Conservation (phyloP, 2,113 vertebrate genomes). For the Phylloscopus trochiloides region DNA sequence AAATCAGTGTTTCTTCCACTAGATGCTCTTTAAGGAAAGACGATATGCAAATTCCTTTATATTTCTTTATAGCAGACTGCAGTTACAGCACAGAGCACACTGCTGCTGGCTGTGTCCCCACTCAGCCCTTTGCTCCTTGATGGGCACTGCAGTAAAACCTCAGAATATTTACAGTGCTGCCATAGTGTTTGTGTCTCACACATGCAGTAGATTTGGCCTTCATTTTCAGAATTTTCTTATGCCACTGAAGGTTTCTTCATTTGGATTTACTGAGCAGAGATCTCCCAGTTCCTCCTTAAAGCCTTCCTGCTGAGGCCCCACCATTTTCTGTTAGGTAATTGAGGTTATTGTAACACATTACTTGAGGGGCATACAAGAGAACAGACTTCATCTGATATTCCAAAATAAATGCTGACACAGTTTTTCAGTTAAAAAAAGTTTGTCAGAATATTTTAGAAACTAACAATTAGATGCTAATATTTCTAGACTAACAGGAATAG, state of each 20-base stretch:
- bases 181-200: neutral
- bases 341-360: constrained; percentile 37
- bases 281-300: neutral
- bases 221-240: neutral
- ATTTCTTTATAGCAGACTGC: neutral
- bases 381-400: constrained; percentile 6
- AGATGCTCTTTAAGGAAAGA: neutral
- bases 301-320: neutral
- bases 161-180: neutral
- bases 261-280: neutral
- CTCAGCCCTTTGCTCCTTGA: neutral
- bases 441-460: constrained; percentile 58
- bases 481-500: constrained; percentile 64
- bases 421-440: constrained; percentile 55
- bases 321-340: neutral
- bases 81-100: neutral
- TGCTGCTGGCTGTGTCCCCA: neutral
- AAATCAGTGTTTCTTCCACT: neutral
- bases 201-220: neutral
- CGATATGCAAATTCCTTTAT: neutral
- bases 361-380: constrained; percentile 32
- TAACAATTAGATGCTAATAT: constrained; percentile 58
- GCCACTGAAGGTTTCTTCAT: neutral
- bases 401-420: constrained; percentile 57
- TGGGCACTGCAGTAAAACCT: neutral